Base-by-base conservation (phyloP, 2,888 invertebrate species). In the Mesorhabditis sp. region DNA sequence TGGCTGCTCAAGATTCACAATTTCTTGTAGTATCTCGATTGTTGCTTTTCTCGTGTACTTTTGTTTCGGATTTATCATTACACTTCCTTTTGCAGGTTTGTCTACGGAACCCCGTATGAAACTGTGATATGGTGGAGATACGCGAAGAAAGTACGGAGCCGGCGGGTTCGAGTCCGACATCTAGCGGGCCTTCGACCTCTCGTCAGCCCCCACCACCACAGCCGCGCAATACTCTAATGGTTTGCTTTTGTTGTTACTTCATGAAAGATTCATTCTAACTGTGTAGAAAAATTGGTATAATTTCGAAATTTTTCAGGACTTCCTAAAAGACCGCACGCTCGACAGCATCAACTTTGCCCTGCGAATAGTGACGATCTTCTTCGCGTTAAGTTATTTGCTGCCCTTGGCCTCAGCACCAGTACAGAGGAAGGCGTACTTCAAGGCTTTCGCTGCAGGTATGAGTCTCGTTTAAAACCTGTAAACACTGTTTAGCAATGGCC, bases 331-430 rank as follows among this genome's bases (percentile, higher is more conserved):
- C 65, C 92, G 95, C 86, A 94, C 93, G 89, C 90, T 95, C 68
- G 93, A 93, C 84, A 91, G 93, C 64, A 91, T 91, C 0, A 88
- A 95, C 70, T 95, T 95, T 93, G 90, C 91, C 15, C 92, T 94
- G 50, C 89, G 97, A 82, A 86, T 95, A 43, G 89, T 93, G 71
- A 92, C 93, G 2, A 90, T 96, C 43, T 85, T 93, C 15, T 94
- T 92, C 86, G 91, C 93, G 15, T 86, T 93, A 80, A 91, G 91
- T 84, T 96, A 94, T 87, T 89, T 95, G 67, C 86, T 95, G 82
- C 95, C 95, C 69, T 87, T 95, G 87, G 92, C 93, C 93, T 95
- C 88, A 90, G 7, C 70, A 0, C 68, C 75, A 5, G 42, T 72
- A 0, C 75, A 74, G 15, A 70, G 74, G 7, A 93, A 92, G 85